Percentiles rank a stretch among this genome's conserved stretches.
phyloP scores from a whole-genome alignment of 2,797 vertebrate species.

The Diplodus puntazzo region DNA sequence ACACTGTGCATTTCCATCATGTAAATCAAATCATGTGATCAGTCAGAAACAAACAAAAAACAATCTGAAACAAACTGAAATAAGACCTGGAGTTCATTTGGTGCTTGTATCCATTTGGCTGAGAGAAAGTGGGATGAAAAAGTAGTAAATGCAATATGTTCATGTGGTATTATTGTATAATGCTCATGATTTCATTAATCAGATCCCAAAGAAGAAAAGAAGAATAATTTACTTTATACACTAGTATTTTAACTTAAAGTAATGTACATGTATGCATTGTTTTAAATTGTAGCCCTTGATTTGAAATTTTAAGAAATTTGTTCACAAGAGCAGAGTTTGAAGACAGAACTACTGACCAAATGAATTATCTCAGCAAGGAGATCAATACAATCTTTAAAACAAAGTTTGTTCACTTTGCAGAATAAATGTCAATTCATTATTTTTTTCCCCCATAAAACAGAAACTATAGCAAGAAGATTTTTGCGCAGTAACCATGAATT shows the following conservation, averaged over 20 bases:
- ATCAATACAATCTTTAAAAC: background rate
- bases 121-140: too few species aligned
- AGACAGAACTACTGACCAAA: background rate
- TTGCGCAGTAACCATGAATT: background rate
- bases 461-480: background rate
- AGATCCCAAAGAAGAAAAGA: too few species aligned
- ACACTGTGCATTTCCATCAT: background rate
- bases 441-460: background rate
- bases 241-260: background rate
- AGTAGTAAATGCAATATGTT: background rate
- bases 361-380: background rate
- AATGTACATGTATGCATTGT: background rate
- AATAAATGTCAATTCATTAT: background rate
- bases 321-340: background rate
- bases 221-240: background rate
- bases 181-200: background rate
- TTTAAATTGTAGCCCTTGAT: conserved; percentile 21
- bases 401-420: background rate
- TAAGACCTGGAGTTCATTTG: background rate
- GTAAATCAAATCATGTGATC: background rate
- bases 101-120: conserved; percentile 23
- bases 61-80: background rate
- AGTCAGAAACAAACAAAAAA: background rate
- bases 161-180: background rate
- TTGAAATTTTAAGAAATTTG: background rate